Base-by-base conservation (phyloP, 2,113 vertebrate species). In the Geococcyx californianus region DNA sequence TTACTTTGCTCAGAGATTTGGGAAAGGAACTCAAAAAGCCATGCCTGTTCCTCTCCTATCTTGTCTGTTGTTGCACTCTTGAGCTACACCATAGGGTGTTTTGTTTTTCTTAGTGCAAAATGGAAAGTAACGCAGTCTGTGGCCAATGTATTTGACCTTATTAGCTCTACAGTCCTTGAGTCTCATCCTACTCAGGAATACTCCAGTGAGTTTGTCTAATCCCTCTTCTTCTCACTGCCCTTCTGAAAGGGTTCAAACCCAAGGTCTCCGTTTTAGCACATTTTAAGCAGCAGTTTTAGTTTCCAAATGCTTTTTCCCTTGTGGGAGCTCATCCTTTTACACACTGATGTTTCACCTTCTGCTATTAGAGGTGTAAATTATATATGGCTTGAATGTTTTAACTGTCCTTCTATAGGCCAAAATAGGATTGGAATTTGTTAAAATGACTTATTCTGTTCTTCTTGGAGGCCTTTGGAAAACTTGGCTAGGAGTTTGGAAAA, bases 161-260 rank as follows among this genome's bases (percentile, higher is more conserved):
- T 42, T 74, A 63, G 11, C 17, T 92, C 60, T 70, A 10, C 42
- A 86, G 34, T 21, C 38, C 33, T 31, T 55, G 67, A 76, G 20
- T 62, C 16, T 67, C 23, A 9, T 83, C 29, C 45, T 74, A 11
- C 31, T 17, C 42, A 67, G 51, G 17, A 54, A 34, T 40, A 38
- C 26, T 12, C n/a, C 5, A 18, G 31, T 21, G 38, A 77, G 23
- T 36, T 7, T 95, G 54, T 44, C 64, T 59, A 77, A 86, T 92
- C 80, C 51, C 18, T 42, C 17, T 77, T 69, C 69, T 70, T 47
- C 42, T 90, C 7, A 0, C 51, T 74, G 68, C 73, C 70, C 78
- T 93, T 79, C 70, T 81, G 52, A 58, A 93, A 90, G 60, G 34
- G 51, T 74, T 96, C 79, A 90, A 60, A 77, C 74, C 77, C 86